Conservation (phyloP, 2,888 invertebrate species). For the Pterostichus niger region DNA sequence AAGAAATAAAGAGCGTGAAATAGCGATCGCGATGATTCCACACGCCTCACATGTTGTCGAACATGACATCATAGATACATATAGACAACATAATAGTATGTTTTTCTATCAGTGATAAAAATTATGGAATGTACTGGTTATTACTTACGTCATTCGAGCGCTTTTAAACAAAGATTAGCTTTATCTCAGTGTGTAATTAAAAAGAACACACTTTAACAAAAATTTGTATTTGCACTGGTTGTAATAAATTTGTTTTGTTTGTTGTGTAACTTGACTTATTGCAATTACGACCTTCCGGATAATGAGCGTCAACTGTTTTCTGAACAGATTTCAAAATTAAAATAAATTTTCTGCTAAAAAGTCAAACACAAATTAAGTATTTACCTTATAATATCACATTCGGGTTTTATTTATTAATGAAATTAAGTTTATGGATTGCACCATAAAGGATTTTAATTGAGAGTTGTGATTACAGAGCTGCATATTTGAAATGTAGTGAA, state of each 20-base stretch:
- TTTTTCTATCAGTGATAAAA: conserved; percentile 64
- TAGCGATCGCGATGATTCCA: conserved; percentile 28
- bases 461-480: too few relatives aligned
- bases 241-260: conserved; percentile 42
- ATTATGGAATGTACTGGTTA: conserved; percentile 57
- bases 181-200: conserved; percentile 45
- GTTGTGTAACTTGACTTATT: conserved; percentile 46
- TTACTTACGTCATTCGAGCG: conserved; percentile 53
- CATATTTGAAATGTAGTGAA: too few relatives aligned
- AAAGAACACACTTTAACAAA: conserved; percentile 25
- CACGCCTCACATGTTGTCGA: background rate
- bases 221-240: conserved; percentile 41
- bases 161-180: conserved; percentile 52
- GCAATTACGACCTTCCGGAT: conserved; percentile 24
- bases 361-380: background rate
- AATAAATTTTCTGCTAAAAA: background rate
- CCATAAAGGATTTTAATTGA: too few relatives aligned
- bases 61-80: conserved; percentile 59
- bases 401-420: too few relatives aligned
- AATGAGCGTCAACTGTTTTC: conserved; percentile 12
- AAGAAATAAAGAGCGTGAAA: conserved; percentile 34
- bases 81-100: conserved; percentile 50
- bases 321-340: conserved; percentile 3
- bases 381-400: too few relatives aligned
- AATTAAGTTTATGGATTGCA: too few relatives aligned